Conservation (phyloP, 2,113 vertebrate genomes). For the Tachycineta bicolor region DNA sequence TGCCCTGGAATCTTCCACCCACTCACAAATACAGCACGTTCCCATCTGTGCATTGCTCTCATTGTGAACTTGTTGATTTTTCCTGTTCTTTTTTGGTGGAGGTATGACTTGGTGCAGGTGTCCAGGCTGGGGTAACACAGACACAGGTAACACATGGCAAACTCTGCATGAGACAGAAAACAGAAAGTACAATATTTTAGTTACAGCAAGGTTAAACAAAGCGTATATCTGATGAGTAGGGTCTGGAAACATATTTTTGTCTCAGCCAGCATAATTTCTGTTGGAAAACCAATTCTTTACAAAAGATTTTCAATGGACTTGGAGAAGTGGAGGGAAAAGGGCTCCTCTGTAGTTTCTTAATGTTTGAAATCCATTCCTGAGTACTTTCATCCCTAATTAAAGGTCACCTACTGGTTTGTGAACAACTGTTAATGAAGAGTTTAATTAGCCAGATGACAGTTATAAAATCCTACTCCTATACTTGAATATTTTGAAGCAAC, state of each 20-base stretch:
- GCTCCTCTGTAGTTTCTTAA: background rate
- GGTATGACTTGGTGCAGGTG: background rate
- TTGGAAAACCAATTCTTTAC: background rate
- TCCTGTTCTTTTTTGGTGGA: background rate
- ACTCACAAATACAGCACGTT: background rate
- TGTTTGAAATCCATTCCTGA: conserved; percentile 20
- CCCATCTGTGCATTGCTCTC: background rate
- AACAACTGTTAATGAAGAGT: conserved; percentile 54
- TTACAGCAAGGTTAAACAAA: background rate
- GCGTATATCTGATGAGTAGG: background rate
- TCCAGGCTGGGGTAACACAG: background rate
- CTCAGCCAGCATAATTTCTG: background rate
- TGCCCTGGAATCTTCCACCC: background rate
- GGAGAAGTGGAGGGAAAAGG: background rate
- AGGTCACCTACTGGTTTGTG: conserved; percentile 43
- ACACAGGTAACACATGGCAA: background rate
- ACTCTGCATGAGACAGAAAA: background rate
- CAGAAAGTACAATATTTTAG: background rate
- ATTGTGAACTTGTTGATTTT: background rate
- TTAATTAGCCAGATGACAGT: conserved; percentile 59
- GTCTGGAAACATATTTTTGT: background rate
- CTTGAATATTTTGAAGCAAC: conserved; percentile 36
- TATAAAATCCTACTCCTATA: conserved; percentile 21
- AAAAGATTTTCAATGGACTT: background rate
- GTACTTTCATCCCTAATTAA: conserved; percentile 50